Evolutionary conservation across 2,797 vertebrate genomes (phyloP), one percentile per base, ranked within the genome.

Genomic region (Aldrovandia affinis): DNA sequence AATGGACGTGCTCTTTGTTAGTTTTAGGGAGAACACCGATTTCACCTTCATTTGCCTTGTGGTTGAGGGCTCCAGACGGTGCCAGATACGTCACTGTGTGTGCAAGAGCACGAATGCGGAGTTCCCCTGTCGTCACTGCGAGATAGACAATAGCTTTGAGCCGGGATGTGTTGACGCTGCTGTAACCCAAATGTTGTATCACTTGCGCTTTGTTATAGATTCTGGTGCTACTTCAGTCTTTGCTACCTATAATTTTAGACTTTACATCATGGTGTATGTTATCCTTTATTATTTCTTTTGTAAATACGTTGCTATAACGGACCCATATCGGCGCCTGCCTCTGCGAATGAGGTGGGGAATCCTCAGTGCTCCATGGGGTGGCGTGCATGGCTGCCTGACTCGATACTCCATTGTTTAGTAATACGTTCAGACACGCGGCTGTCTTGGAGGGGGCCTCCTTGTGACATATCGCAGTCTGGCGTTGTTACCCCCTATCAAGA

Each of bases 391-490:
- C 85, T 84, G 86, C 85, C 86, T 88, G 88, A 80, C 81, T 86
- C 89, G 30, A 84, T 86, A 91, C 91, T 90, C 91, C 93, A 93
- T 92, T 94, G 94, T 95, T 95, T 95, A 95, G 94, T 89, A 92
- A 92, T 87, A 89, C 92, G 79, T 80, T 50, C 85, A 57, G 61
- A 87, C 75, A 52, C 52, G 33, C 77, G 47, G 47, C 86, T 84
- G 84, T 86, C 59, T 88, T 52, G 73, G 86, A 85, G 88, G 80
- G 87, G 85, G 84, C 86, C 86, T 81, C 84, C 86, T 78, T 77
- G 33, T 85, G 78, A 87, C 36, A 54, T 47, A 42, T 87, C 33
- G 54, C 83, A 86, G 83, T 55, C 81, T 84, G 77, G 12, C 15
- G 47, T 18, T 80, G 83, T 86, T 65, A 81, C 82, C 55, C 80